phyloP scores from a whole-genome alignment of 2,113 vertebrate genomes.

The Pogona vitticeps region DNA sequence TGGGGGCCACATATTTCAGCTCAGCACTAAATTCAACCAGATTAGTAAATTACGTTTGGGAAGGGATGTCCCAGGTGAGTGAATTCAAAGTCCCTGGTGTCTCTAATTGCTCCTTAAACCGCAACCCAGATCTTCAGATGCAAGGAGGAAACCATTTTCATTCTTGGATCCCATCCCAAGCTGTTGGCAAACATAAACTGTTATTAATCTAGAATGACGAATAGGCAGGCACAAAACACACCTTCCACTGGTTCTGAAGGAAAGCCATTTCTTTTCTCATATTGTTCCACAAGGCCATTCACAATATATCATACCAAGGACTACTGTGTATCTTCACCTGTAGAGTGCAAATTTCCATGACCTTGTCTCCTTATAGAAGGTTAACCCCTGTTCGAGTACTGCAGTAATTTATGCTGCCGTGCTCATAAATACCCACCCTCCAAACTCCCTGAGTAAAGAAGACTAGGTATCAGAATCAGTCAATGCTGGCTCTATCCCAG shows the following conservation, averaged over 20 bases:
- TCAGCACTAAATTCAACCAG: not conserved
- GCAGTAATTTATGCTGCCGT: not conserved
- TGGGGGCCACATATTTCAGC: not conserved
- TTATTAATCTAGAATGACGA: conserved; percentile 69
- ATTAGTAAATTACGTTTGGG: rapidly evolving
- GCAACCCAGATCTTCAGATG: conserved; percentile 46
- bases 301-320: conserved; percentile 33
- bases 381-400: not conserved
- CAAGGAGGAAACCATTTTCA: conserved; percentile 41
- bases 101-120: conserved; percentile 39
- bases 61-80: conserved; percentile 21
- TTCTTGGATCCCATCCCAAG: conserved; percentile 43
- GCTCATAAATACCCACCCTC: not conserved
- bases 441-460: not conserved
- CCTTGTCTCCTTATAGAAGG: not conserved
- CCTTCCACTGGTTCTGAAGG: conserved; percentile 53
- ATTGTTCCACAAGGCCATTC: not conserved
- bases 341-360: rapidly evolving
- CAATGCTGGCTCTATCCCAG: too few species aligned
- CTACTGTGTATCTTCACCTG: not conserved
- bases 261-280: conserved; percentile 58
- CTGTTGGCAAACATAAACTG: conserved; percentile 9
- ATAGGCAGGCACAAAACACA: conserved; percentile 46
- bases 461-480: too few species aligned
- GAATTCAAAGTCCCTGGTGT: conserved; percentile 29